Evolutionary conservation across 2,888 invertebrate species (phyloP), one percentile per base, ranked within the genome.

Genomic region (Clusia tigrina): DNA sequence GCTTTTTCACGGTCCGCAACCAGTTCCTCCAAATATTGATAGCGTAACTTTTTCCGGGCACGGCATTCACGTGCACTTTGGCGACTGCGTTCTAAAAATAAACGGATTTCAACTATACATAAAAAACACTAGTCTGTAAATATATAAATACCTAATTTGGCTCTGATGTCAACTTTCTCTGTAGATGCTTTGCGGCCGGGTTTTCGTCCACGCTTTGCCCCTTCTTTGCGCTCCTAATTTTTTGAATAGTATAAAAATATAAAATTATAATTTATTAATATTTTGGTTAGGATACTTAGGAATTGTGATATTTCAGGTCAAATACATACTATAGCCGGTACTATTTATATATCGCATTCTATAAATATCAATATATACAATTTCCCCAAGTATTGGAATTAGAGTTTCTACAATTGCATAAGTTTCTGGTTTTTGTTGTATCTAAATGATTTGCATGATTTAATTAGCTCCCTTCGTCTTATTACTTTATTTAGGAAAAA

Each of bases 31-130:
- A 98, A 86, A 81, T 98, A 98, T 84, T 98, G 97, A 84, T 98
- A 98, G 58, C 98, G 89, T 67, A 98, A 87, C 83, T 98, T 98
- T 86, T 98, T 98, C 58, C 98, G 89, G 54, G 97, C 97, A 70
- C 98, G 90, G 83, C 98, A 98, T 87, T 98, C 98, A 76, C 97
- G 88, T 71, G 98, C 98, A 85, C 96, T 96, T 86, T 98, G 97
- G 73, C 98, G 89, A 84, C 97, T 97, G 67, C 97, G 89, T 85
- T 98, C 97, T 94, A 82, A 22, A 86, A 84, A 71, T 65, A 57
- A 63, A 46, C 15, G n/a, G n/a, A n/a, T n/a, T 24, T 55, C 12
- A 54, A 56, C 38, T 59, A 54, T 12, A n/a, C n/a, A 42, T n/a
- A n/a, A 22, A 46, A 26, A 12, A 20, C 2, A 42, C 1, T 5